Conservation (phyloP, 2,888 invertebrate species). For the Torymus aiolomorphi region DNA sequence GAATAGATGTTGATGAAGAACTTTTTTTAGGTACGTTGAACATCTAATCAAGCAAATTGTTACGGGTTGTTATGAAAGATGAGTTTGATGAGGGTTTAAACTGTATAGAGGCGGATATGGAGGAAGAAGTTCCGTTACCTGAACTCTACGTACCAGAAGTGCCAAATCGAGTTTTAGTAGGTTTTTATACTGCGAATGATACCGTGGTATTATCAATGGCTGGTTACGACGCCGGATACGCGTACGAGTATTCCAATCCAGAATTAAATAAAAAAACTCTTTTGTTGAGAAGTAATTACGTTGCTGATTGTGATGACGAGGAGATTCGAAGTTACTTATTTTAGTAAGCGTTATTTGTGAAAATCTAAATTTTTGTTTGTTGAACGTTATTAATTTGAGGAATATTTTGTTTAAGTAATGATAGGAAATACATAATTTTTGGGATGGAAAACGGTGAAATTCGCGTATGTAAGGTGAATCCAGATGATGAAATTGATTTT, state of each 20-base stretch:
- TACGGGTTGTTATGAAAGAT: too few relatives aligned
- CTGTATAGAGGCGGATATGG: slow-evolving; percentile 77
- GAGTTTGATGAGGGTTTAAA: not conserved
- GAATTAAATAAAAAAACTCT: slow-evolving; percentile 66
- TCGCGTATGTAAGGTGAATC: slow-evolving; percentile 77
- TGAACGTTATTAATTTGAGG: not conserved
- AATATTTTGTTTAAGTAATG: slow-evolving; percentile 59
- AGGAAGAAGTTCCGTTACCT: slow-evolving; percentile 77
- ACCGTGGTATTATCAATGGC: slow-evolving; percentile 81
- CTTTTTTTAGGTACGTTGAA: slow-evolving; percentile 78
- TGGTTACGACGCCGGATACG: slow-evolving; percentile 82
- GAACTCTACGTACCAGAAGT: slow-evolving; percentile 77
- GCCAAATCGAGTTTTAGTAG: slow-evolving; percentile 79
- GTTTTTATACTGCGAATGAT: slow-evolving; percentile 77
- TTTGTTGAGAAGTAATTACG: slow-evolving; percentile 75
- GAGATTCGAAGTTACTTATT: slow-evolving; percentile 79
- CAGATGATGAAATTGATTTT: slow-evolving; percentile 77
- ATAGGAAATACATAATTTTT: slow-evolving; percentile 78
- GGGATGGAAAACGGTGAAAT: slow-evolving; percentile 81
- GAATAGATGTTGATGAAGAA: slow-evolving; percentile 80
- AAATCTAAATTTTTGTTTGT: not conserved
- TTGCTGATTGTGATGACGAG: slow-evolving; percentile 78
- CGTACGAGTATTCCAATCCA: slow-evolving; percentile 78
- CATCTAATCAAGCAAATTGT: too few relatives aligned
- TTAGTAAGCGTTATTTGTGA: slow-evolving; percentile 73